Evolutionary conservation across 2,888 invertebrate genomes (phyloP).

Genomic region (Agapetus fuscipes): DNA sequence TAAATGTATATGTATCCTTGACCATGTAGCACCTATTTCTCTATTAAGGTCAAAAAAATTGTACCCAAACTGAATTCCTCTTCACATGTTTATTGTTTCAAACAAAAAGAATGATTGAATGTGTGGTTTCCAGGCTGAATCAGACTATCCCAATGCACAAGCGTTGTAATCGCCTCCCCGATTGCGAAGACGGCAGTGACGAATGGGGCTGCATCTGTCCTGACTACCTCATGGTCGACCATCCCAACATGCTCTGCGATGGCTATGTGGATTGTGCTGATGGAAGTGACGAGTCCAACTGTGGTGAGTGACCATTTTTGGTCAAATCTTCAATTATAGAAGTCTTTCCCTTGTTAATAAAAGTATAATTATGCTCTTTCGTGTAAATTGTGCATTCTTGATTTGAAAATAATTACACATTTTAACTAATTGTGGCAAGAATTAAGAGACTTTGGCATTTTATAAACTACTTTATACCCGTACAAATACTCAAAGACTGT

Average conservation of each 20-base stretch:
- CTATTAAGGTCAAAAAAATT: no score
- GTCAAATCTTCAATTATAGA: no score
- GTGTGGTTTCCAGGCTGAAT: slow-evolving; percentile 50
- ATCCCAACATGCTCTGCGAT: slow-evolving; percentile 59
- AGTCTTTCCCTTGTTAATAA: neutral
- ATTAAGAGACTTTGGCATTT: no score
- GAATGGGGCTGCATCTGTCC: slow-evolving; percentile 63
- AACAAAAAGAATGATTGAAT: no score
- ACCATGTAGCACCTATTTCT: no score
- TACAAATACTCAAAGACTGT: no score
- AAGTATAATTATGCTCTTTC: slow-evolving; percentile 2
- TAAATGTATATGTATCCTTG: no score
- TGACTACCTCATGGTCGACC: slow-evolving; percentile 50
- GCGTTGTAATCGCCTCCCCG: slow-evolving; percentile 57
- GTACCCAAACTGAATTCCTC: no score
- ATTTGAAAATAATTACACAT: no score
- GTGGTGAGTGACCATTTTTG: slow-evolving; percentile 43
- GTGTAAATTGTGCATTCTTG: slow-evolving; percentile 5
- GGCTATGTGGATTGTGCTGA: slow-evolving; percentile 65
- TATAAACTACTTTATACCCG: no score
- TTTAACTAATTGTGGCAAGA: no score
- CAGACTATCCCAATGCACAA: slow-evolving; percentile 51
- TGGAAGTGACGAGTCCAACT: slow-evolving; percentile 63
- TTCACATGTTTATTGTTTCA: no score
- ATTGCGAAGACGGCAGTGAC: slow-evolving; percentile 79